Percentiles rank a stretch among this genome's conserved stretches.
Evolutionary conservation across 2,888 invertebrate species (phyloP).

Genomic region (Chalcosyrphus nemorum): DNA sequence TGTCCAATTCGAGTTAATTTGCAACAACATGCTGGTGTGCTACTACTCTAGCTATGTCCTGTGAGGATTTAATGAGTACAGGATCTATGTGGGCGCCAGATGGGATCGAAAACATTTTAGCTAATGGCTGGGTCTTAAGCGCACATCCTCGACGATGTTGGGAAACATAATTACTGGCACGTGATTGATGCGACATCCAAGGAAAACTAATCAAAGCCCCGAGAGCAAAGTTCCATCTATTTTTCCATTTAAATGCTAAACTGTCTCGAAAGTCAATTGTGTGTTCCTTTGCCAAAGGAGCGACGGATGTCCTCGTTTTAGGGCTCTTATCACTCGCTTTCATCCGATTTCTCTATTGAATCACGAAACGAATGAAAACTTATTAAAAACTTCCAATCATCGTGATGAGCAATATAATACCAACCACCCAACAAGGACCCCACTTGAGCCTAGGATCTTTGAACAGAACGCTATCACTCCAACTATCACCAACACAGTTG

Average conservation of each 20-base stretch:
- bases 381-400: constrained; percentile 28
- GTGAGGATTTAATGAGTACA: background rate
- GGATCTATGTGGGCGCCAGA: background rate
- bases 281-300: constrained; percentile 8
- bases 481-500: background rate
- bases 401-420: background rate
- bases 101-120: background rate
- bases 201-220: background rate
- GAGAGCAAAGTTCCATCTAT: background rate
- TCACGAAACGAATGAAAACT: constrained; percentile 14
- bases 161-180: background rate
- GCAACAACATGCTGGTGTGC: background rate
- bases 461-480: background rate
- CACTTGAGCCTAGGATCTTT: too few relatives aligned
- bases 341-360: background rate
- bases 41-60: background rate
- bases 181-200: background rate
- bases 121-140: background rate
- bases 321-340: background rate
- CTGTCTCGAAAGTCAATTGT: constrained; percentile 18
- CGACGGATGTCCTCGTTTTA: background rate
- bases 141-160: background rate
- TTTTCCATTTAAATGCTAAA: constrained; percentile 9
- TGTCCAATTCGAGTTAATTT: constrained; percentile 16
- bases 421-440: too few relatives aligned